Percentiles rank a stretch among this genome's conserved stretches.
Evolutionary conservation across 2,113 vertebrate genomes (phyloP).

Genomic region (Gavialis gangeticus): DNA sequence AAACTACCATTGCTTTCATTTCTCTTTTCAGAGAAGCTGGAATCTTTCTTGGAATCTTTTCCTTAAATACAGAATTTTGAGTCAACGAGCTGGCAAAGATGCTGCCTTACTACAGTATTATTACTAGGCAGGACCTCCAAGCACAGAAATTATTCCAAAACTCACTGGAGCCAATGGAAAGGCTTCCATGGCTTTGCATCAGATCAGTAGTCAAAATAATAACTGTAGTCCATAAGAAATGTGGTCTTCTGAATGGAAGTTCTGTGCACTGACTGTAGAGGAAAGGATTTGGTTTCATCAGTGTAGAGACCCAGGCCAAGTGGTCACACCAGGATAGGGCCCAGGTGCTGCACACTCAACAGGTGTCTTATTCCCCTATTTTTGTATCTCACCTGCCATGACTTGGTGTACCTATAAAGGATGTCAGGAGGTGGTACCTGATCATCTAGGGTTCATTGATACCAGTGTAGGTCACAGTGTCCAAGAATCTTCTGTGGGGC

Average conservation of each 20-base stretch:
- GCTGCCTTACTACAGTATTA: background rate
- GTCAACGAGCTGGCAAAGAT: background rate
- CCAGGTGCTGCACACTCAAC: too few relatives aligned
- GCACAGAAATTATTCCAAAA: background rate
- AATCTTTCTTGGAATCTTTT: background rate
- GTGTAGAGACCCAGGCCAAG: background rate
- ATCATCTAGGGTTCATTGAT: too few relatives aligned
- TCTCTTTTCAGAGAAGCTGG: background rate
- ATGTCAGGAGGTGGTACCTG: too few relatives aligned
- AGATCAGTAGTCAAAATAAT: background rate
- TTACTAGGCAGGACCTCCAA: background rate
- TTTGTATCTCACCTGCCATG: too few relatives aligned
- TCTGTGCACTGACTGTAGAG: background rate
- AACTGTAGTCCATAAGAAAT: background rate
- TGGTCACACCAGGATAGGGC: too few relatives aligned
- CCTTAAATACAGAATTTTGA: background rate
- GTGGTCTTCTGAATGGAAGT: background rate
- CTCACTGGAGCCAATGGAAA: background rate
- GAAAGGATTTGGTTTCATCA: background rate
- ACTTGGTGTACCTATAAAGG: too few relatives aligned
- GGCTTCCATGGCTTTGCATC: background rate
- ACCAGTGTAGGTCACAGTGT: too few relatives aligned
- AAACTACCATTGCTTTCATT: background rate
- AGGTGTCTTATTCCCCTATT: too few relatives aligned
- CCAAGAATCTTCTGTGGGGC: too few relatives aligned